phyloP scores from a whole-genome alignment of 2,888 invertebrate species.

The Eulithis prunata region DNA sequence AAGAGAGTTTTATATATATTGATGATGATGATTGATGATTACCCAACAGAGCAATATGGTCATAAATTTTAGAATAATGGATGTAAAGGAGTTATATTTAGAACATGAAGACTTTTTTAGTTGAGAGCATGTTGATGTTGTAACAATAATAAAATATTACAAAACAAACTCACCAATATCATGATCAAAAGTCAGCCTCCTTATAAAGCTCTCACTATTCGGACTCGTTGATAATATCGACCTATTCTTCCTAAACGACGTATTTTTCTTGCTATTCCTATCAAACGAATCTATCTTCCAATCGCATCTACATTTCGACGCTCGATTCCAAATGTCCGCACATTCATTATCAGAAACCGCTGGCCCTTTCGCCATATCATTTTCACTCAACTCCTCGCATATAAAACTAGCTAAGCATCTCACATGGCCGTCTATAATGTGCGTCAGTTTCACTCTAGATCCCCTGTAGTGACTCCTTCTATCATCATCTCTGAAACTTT shows the following conservation, averaged over 20 bases:
- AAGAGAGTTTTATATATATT: too few relatives aligned
- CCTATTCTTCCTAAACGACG: conserved; percentile 81
- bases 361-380: conserved; percentile 69
- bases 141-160: background rate
- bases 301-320: conserved; percentile 85
- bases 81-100: too few relatives aligned
- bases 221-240: conserved; percentile 78
- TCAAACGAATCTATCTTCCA: conserved; percentile 84
- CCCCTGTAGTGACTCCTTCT: conserved; percentile 51
- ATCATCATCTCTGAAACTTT: conserved; percentile 43
- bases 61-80: too few relatives aligned
- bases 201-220: conserved; percentile 68
- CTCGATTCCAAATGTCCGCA: conserved; percentile 82
- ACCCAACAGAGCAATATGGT: too few relatives aligned
- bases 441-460: conserved; percentile 60
- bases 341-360: conserved; percentile 84
- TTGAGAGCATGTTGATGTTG: too few relatives aligned
- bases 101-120: too few relatives aligned
- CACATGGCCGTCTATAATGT: conserved; percentile 70
- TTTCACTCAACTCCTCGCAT: conserved; percentile 69
- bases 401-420: conserved; percentile 76
- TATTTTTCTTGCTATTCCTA: conserved; percentile 79
- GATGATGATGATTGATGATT: too few relatives aligned
- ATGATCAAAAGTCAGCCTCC: conserved; percentile 77
- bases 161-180: conserved; percentile 69